Base-by-base conservation (phyloP, 2,113 vertebrate genomes). In the Eonycteris spelaea region DNA sequence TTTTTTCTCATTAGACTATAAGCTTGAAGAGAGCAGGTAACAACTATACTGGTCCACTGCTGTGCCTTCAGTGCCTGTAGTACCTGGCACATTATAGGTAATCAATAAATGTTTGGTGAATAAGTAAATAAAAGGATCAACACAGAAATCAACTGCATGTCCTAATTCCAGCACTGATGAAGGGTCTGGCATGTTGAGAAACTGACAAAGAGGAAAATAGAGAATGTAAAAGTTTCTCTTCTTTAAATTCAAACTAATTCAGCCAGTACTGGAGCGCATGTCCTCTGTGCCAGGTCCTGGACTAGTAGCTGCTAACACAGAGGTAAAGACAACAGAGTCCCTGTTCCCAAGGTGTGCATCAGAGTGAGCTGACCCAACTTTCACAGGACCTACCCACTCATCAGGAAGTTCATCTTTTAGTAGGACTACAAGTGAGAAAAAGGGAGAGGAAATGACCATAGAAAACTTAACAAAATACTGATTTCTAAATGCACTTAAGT, bases 171-270 rank as follows among this genome's bases (percentile, higher is more conserved):
- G 30, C 0, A 14, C 38, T 79, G 68, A 90, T 45, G 38, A 73
- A 40, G 26, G 74, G 67, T 59, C 84, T 45, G 15, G 33, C 19
- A 30, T 78, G 28, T 79, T 33, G 21, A 90, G 68, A 83, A 92
- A 61, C 19, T 55, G 38, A 45, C 40, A 92, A 86, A 40, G n/a
- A 53, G 12, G 33, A 85, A 90, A 75, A 90, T 2, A 74, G n/a
- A 83, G 33, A 92, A 61, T 33, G 28, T 28, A 43, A n/a, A 90
- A 22, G 11, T 40, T 80, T 93, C 71, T 93, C 74, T 93, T 88
- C 24, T 74, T 71, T 89, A 92, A 95, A 73, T 53, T 89, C 75
- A 87, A 77, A n/a, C n/a, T 45, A 84, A 90, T 48, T 73, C 43
- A 80, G 8, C 65, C 65, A 55, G 59, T 45, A 21, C 7, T 35